Evolutionary conservation across 1,140 invertebrate species (phyloP).

Genomic region (Neotoxoptera formosana): DNA sequence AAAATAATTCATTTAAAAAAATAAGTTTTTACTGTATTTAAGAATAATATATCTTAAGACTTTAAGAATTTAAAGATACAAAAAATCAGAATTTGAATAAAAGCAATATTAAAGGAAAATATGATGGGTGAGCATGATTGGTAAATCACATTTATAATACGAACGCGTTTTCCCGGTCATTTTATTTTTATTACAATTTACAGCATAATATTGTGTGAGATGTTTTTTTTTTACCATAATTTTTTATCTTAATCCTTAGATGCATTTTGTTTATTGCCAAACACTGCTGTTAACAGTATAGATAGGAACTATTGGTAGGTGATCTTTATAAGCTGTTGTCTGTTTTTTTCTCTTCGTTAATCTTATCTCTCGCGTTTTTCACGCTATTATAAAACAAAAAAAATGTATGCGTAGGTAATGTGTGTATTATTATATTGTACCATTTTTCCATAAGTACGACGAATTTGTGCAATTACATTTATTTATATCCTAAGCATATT

Average conservation of each 20-base stretch:
- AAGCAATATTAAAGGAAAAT: neutral
- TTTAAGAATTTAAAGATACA: neutral
- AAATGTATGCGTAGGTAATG: neutral
- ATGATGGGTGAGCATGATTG: neutral
- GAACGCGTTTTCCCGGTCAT: neutral
- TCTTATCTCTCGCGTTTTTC: neutral
- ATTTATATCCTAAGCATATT: neutral
- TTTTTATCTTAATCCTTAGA: neutral
- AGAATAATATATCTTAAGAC: too few relatives aligned
- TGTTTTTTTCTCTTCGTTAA: neutral
- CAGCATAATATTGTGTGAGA: neutral
- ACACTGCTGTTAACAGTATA: neutral
- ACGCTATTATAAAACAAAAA: neutral
- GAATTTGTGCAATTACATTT: neutral
- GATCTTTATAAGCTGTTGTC: neutral
- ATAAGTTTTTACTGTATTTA: too few relatives aligned
- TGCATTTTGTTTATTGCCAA: neutral
- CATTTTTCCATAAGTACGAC: neutral
- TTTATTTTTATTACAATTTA: neutral
- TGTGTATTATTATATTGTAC: neutral
- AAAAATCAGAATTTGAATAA: neutral
- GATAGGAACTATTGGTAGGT: neutral
- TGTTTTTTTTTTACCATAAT: neutral
- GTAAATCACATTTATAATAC: neutral
- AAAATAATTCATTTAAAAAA: too few relatives aligned